phyloP scores from a whole-genome alignment of 2,888 invertebrate genomes.

The Ariolimax columbianus region DNA sequence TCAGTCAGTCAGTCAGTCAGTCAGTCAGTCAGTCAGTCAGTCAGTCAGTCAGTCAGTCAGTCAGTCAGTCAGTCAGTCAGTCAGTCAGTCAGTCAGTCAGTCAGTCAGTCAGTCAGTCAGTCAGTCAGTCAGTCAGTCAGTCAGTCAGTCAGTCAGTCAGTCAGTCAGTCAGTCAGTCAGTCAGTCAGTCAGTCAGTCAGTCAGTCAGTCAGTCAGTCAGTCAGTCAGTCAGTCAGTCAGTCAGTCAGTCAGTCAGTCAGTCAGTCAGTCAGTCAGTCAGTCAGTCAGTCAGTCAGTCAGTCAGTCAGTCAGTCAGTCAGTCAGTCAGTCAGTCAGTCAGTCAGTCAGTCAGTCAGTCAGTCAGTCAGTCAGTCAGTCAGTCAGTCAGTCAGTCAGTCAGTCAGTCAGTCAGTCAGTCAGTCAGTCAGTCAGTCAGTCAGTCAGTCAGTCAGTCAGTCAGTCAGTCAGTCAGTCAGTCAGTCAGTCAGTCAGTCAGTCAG shows the following conservation, averaged over 20 bases:
- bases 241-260: constrained; percentile 34
- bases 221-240: constrained; percentile 33
- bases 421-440: constrained; percentile 34
- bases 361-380: constrained; percentile 31
- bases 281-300: constrained; percentile 34
- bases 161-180: constrained; percentile 34
- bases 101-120: constrained; percentile 32
- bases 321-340: constrained; percentile 32
- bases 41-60: constrained; percentile 31
- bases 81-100: constrained; percentile 32
- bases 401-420: constrained; percentile 34
- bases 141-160: constrained; percentile 32
- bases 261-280: constrained; percentile 31
- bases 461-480: no score
- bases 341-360: constrained; percentile 31
- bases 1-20: constrained; percentile 32
- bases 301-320: constrained; percentile 30
- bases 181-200: constrained; percentile 33
- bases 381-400: constrained; percentile 26
- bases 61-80: constrained; percentile 33
- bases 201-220: constrained; percentile 34
- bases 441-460: constrained; percentile 33
- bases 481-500: neutral
- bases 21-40: constrained; percentile 36
- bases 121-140: constrained; percentile 36